Conservation (phyloP, 2,888 invertebrate genomes). For the Acleris literana region DNA sequence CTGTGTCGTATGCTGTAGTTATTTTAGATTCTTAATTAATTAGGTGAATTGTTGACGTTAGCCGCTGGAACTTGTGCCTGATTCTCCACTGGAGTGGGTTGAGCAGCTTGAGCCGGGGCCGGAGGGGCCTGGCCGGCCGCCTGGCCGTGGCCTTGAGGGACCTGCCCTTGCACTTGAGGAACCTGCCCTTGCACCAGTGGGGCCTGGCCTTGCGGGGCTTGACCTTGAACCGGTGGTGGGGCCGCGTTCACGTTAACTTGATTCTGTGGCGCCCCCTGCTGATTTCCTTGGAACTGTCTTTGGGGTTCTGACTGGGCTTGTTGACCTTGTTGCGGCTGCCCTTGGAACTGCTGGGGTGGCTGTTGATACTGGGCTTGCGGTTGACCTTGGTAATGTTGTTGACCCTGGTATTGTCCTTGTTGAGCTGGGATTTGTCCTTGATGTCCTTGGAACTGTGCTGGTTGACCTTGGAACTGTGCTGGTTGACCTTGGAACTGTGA, state of each 20-base stretch:
- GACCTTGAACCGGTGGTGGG: slow-evolving; percentile 36
- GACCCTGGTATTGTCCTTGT: slow-evolving; percentile 28
- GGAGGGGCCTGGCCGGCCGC: slow-evolving; percentile 10
- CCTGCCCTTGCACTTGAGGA: slow-evolving; percentile 9
- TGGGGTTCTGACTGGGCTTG: slow-evolving; percentile 15
- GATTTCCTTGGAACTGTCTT: background rate
- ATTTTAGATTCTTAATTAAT: background rate
- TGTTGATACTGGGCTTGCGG: slow-evolving; percentile 33
- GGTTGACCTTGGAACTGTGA: too few species aligned
- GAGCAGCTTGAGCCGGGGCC: background rate
- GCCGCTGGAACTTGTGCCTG: background rate
- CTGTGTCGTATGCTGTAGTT: background rate
- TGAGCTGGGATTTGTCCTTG: slow-evolving; percentile 27
- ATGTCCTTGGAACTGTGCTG: slow-evolving; percentile 10
- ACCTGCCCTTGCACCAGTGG: background rate
- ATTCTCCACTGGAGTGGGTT: background rate
- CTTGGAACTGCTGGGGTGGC: slow-evolving; percentile 24
- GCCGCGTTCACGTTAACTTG: slow-evolving; percentile 23
- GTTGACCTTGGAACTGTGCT: slow-evolving; percentile 37
- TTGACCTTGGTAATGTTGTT: slow-evolving; percentile 36
- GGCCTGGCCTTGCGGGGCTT: slow-evolving; percentile 2
- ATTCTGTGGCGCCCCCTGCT: slow-evolving; percentile 4
- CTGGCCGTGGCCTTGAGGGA: slow-evolving; percentile 29
- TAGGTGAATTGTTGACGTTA: background rate
- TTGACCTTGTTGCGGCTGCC: slow-evolving; percentile 6